These are phyloP conservation scores for Octopus bimaculoides DNA, from an alignment of 1,140 invertebrate genomes.

Conservation along the genomic window DNA sequence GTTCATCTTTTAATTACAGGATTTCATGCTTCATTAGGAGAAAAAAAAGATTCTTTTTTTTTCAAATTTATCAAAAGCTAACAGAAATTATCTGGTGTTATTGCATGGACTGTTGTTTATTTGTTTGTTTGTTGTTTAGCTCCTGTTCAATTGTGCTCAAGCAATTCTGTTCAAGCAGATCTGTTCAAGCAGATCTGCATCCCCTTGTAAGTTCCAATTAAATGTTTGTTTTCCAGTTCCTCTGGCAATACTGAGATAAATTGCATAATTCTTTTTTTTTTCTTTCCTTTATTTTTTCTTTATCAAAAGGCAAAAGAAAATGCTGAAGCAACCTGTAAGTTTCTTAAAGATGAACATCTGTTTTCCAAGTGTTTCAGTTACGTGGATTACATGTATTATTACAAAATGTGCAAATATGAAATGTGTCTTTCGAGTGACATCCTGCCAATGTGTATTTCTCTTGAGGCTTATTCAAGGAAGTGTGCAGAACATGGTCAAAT, in stretches of 20 bases:
- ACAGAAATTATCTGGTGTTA: no score
- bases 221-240: no score
- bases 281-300: background rate
- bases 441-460: slow-evolving; percentile 16
- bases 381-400: slow-evolving; percentile 74
- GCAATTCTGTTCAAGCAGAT: no score
- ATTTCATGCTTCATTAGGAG: no score
- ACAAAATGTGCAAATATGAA: slow-evolving; percentile 78
- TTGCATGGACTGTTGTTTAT: no score
- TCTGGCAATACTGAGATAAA: background rate
- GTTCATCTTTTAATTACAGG: no score
- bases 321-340: slow-evolving; percentile 29
- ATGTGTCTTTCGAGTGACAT: slow-evolving; percentile 64
- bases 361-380: slow-evolving; percentile 70
- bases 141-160: no score
- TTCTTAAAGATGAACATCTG: slow-evolving; percentile 23
- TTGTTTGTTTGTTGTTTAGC: no score
- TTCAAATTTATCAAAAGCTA: no score
- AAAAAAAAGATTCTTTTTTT: no score
- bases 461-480: slow-evolving; percentile 19
- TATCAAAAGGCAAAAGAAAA: slow-evolving; percentile 20
- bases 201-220: no score
- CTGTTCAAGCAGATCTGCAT: no score
- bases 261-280: background rate
- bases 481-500: slow-evolving; percentile 22